Base-by-base conservation (phyloP, 2,888 invertebrate genomes). In the Caenorhabditis doughertyi region DNA sequence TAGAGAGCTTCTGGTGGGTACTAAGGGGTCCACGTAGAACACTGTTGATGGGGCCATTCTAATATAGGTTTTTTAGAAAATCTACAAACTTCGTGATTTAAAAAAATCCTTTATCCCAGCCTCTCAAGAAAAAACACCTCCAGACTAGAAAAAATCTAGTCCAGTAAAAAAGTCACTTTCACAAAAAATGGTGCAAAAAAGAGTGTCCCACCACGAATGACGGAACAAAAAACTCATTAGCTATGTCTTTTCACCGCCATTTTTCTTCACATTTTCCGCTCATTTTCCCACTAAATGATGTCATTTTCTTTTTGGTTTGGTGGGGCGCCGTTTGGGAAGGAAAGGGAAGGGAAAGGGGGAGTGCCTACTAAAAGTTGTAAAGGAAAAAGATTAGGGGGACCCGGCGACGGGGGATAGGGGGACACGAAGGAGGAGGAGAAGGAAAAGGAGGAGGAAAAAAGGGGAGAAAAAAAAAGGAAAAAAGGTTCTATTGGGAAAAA, bases 201-300 rank as follows among this genome's bases (percentile, higher is more conserved):
- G 18, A 47, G 16, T 9, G 18, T 47, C n/a, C n/a, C n/a, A n/a
- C n/a, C 47, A 55, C 16, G 8, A 18, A 9, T 11, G 60, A 11
- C 3, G 21, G 58, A 9, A 25, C 3, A 23, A 23, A 25, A 60
- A 42, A 16, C 44, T 62, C 47, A 62, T 62, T 47, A 62, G 29
- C 58, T 42, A 60, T 60, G 58, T 23, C 60, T 60, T 44, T 39
- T 42, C 42, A 13, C 39, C 42, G 42, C 60, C 60, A 42, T 16
- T 58, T 42, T 58, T 42, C 58, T 42, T 42, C 58, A 58, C 58
- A 58, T 58, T 60, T 60, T 49, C 29, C n/a, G 64, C 64, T 49
- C 64, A 49, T 64, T 64, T 64, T 64, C 64, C 32, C 51, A 53
- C 51, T 18, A 67, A 67, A 53, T 67, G 67, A 67, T 67, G 67